Percentiles rank a stretch among this genome's conserved stretches.
Conservation (phyloP, 2,888 invertebrate species). For the Schrankia costaestrigalis region DNA sequence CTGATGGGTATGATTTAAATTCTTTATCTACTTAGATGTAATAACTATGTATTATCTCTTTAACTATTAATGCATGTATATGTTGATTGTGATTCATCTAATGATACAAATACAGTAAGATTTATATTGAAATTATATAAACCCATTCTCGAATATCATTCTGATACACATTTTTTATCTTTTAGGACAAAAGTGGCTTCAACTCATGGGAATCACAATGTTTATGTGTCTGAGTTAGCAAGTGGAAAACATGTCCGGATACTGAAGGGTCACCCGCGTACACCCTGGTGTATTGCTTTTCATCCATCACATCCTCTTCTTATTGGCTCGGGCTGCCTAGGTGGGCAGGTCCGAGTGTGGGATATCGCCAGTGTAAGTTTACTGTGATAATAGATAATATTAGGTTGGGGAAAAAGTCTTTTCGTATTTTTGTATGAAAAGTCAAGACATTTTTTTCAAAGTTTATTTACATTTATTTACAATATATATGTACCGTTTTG, state of each 20-base stretch:
- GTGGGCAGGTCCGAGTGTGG: slow-evolving; percentile 95
- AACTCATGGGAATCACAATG: slow-evolving; percentile 93
- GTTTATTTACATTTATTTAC: no score
- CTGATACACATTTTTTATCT: no score
- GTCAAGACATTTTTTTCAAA: background rate
- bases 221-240: slow-evolving; percentile 90
- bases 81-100: no score
- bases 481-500: no score
- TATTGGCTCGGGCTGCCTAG: slow-evolving; percentile 92
- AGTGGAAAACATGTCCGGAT: slow-evolving; percentile 89
- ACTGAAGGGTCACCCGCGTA: slow-evolving; percentile 90
- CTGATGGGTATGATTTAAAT: slow-evolving; percentile 84
- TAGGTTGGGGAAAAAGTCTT: background rate
- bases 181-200: slow-evolving; percentile 89
- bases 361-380: slow-evolving; percentile 80
- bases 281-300: slow-evolving; percentile 95
- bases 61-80: no score
- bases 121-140: no score
- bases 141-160: no score
- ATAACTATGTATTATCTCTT: no score
- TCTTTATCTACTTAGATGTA: no score
- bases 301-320: slow-evolving; percentile 92
- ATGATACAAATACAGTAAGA: no score
- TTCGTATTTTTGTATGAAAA: no score
- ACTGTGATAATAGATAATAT: background rate